A percentile compares a stretch with the other conserved stretches of the same genome.
These are phyloP conservation scores for Halichoerus grypus DNA, from an alignment of 2,113 vertebrate species.

Conservation along the genomic window DNA sequence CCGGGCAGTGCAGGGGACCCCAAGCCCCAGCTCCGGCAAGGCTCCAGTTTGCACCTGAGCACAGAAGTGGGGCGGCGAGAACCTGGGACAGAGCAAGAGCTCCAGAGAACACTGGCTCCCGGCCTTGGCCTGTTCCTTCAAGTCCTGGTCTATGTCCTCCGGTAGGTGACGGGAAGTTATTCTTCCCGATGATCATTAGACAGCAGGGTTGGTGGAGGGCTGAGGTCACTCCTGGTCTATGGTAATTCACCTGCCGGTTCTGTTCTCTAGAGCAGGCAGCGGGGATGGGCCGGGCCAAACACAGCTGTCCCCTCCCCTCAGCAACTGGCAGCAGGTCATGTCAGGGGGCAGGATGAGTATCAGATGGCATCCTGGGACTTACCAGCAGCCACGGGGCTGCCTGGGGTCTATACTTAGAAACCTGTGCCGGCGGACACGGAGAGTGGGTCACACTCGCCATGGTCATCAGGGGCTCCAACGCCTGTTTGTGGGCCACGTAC, in stretches of 20 bases:
- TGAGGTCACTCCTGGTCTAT: background rate
- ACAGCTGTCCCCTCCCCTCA: background rate
- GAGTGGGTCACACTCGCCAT: background rate
- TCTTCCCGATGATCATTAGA: background rate
- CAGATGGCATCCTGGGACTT: conserved; percentile 63
- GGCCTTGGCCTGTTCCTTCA: background rate
- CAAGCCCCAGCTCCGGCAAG: fast-evolving
- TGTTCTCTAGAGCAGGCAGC: background rate
- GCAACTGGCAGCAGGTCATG: background rate
- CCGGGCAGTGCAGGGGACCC: background rate
- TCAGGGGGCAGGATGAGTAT: conserved; percentile 46
- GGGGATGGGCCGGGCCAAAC: background rate
- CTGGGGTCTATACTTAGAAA: conserved; percentile 77
- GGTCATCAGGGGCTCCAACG: background rate
- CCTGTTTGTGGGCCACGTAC: background rate
- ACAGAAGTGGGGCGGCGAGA: fast-evolving
- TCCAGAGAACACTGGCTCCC: background rate
- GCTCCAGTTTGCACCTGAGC: background rate
- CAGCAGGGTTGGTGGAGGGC: background rate
- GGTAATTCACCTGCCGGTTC: background rate
- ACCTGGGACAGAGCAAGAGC: background rate
- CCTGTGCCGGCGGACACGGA: background rate
- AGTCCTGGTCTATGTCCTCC: background rate
- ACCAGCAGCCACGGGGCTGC: conserved; percentile 72
- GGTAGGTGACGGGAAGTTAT: background rate